Conservation (phyloP, 2,113 vertebrate genomes). For the Formicarius rufipectus region DNA sequence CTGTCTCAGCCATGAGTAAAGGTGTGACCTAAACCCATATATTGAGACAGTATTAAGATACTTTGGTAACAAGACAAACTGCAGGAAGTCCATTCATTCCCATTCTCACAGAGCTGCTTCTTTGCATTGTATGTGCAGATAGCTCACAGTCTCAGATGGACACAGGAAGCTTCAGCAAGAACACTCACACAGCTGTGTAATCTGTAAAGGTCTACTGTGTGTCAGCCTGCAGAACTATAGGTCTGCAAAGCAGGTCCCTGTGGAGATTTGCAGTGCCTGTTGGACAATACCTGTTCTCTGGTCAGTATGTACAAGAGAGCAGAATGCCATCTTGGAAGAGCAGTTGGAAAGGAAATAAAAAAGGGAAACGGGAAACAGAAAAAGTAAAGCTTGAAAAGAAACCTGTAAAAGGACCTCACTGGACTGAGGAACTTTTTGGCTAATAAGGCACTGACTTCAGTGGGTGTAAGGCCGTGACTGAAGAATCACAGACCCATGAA, state of each 20-base stretch:
- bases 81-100: not conserved
- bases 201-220: not conserved
- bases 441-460: not conserved
- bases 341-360: not conserved
- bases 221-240: not conserved
- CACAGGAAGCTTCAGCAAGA: not conserved
- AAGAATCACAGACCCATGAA: not conserved
- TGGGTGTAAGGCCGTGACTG: not conserved
- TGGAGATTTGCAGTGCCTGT: not conserved
- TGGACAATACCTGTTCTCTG: not conserved
- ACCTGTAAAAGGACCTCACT: not conserved
- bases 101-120: not conserved
- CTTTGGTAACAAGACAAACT: not conserved
- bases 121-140: not conserved
- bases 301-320: not conserved
- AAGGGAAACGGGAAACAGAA: not conserved
- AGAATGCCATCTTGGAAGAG: not conserved
- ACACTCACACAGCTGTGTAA: not conserved
- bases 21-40: not conserved
- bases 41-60: not conserved
- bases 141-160: not conserved
- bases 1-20: not conserved
- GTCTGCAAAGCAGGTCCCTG: not conserved
- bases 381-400: not conserved
- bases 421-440: not conserved